phyloP scores from a whole-genome alignment of 1,140 invertebrate species.

The Oscheius sp. region DNA sequence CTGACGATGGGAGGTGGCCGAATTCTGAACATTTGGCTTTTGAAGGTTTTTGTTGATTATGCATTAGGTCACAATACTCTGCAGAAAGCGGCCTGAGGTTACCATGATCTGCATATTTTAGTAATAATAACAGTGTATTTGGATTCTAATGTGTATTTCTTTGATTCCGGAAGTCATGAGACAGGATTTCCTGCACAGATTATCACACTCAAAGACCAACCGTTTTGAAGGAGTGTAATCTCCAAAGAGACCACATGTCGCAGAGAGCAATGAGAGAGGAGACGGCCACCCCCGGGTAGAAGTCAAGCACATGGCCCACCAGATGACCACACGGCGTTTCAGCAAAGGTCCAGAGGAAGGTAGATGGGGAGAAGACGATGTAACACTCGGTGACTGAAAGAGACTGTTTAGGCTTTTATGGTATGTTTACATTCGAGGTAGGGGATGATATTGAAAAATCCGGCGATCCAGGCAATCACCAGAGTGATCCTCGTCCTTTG shows the following conservation, averaged over 20 bases:
- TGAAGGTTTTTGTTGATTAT: too few relatives aligned
- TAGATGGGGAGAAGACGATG: neutral
- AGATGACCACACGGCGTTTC: neutral
- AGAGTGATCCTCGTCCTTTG: neutral
- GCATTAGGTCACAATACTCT: too few relatives aligned
- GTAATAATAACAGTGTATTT: too few relatives aligned
- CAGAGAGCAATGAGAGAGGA: neutral
- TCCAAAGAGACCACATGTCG: neutral
- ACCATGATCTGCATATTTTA: too few relatives aligned
- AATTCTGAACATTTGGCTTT: neutral
- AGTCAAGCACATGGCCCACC: neutral
- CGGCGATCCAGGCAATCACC: neutral
- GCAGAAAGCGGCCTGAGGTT: too few relatives aligned
- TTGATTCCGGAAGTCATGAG: too few relatives aligned
- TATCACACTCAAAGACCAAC: neutral
- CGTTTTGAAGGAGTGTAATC: too few relatives aligned
- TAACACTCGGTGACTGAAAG: neutral
- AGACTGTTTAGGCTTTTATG: too few relatives aligned
- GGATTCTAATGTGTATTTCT: too few relatives aligned
- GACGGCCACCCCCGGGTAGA: neutral
- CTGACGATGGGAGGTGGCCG: neutral
- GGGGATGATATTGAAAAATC: neutral
- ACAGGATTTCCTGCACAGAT: neutral
- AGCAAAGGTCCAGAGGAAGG: neutral
- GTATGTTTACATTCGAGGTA: neutral